Evolutionary conservation across 2,113 vertebrate genomes (phyloP), one percentile per base, ranked within the genome.

Genomic region (Macquaria ambigua): DNA sequence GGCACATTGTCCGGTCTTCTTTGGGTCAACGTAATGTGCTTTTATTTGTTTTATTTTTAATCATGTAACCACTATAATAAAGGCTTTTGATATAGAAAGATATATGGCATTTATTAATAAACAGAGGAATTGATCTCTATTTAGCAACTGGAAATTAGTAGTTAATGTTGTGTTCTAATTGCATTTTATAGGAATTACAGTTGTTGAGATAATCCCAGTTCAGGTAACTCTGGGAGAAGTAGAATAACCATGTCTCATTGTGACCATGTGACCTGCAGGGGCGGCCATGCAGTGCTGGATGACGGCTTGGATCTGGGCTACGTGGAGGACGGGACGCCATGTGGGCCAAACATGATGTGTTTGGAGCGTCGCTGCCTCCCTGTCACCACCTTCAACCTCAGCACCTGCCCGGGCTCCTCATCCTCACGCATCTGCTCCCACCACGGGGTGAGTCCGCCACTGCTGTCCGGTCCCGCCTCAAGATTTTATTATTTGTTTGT

Each of bases 321-420:
- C 1, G 97, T 99, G 87, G 97, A 99, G 88, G 98, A 99, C 0
- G 98, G 98, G 77, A 97, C 97, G 0, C 97, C 97, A 5, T 99
- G 98, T 3, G 98, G 98, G 23, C 98, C 98, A 10, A 97, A 97
- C 91, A 99, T 99, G 98, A 96, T 99, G 96, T 99, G 98, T 90
- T 93, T 98, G 88, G 98, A 97, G 66, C 97, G 94, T 20, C 98
- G 96, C 94, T 99, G 98, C 95, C 96, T 97, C 64, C 96, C 97
- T 0, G 95, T 97, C 71, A 92, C 94, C 2, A 96, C 97, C 92
- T 99, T 99, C 93, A 99, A 99, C 95, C 97, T 99, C 92, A 99
- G 97, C 89, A 95, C 95, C 90, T 99, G 98, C 87, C 98, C 98
- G 0, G 96, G 97, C 79, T 97, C 97, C 10, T 95, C 96, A 43